Conservation (phyloP, 1,140 invertebrate genomes). For the Pogonomyrmex californicus region DNA sequence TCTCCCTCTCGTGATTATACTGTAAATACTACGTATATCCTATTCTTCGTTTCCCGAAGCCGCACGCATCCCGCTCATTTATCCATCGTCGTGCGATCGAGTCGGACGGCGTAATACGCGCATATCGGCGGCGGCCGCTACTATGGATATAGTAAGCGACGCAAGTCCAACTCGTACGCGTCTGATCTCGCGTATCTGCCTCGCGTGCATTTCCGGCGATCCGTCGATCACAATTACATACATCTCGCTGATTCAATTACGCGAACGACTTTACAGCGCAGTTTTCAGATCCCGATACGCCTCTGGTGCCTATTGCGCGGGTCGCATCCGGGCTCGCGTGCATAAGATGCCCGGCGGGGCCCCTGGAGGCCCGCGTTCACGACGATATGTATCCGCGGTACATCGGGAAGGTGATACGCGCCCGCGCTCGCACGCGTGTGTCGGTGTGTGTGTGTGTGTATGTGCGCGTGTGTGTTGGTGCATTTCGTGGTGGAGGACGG, state of each 20-base stretch:
- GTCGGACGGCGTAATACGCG: neutral
- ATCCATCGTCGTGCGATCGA: neutral
- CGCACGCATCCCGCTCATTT: neutral
- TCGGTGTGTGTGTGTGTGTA: slow-evolving; percentile 21
- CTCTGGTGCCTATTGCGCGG: slow-evolving; percentile 67
- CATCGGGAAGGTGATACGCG: too few relatives aligned
- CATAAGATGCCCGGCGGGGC: slow-evolving; percentile 54
- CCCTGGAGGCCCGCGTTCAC: slow-evolving; percentile 21
- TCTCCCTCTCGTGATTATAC: slow-evolving; percentile 1
- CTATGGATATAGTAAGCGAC: neutral
- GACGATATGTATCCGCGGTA: neutral
- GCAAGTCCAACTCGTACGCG: neutral
- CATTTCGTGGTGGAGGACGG: slow-evolving; percentile 68
- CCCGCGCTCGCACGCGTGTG: too few relatives aligned
- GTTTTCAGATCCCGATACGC: slow-evolving; percentile 64
- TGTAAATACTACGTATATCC: slow-evolving; percentile 20
- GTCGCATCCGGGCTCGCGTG: slow-evolving; percentile 61
- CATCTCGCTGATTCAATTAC: slow-evolving; percentile 51
- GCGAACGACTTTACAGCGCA: slow-evolving; percentile 47
- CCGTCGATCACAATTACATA: slow-evolving; percentile 34
- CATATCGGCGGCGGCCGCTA: too few relatives aligned
- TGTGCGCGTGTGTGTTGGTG: slow-evolving; percentile 62
- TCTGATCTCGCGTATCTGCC: neutral
- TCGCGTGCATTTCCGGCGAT: slow-evolving; percentile 30
- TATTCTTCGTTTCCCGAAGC: neutral